phyloP scores from a whole-genome alignment of 2,797 vertebrate genomes.

The Craterocephalus amniculus region DNA sequence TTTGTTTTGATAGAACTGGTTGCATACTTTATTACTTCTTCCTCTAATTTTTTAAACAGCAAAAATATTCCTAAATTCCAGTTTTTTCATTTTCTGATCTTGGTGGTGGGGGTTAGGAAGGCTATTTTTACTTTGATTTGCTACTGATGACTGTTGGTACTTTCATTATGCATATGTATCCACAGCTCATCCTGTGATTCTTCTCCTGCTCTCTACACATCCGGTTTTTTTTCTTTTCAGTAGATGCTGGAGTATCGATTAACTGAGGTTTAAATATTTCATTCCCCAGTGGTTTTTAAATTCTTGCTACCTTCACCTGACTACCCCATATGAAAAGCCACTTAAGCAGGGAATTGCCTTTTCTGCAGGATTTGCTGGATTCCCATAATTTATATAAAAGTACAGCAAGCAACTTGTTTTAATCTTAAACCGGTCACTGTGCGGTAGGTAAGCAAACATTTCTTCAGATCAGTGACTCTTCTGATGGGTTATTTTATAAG shows the following conservation, averaged over 20 bases:
- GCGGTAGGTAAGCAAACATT: slow-evolving; percentile 8
- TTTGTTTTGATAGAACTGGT: slow-evolving; percentile 1
- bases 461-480: slow-evolving; percentile 4
- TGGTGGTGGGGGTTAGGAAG: slow-evolving; percentile 5
- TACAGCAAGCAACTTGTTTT: slow-evolving; percentile 13
- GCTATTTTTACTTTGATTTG: slow-evolving; percentile 25
- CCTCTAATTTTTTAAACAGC: slow-evolving; percentile 4
- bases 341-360: neutral
- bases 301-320: neutral
- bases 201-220: neutral
- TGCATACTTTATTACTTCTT: slow-evolving; percentile 1
- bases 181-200: neutral
- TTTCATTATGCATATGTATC: slow-evolving; percentile 29
- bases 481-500: slow-evolving; percentile 28
- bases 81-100: neutral
- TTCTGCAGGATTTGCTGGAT: neutral
- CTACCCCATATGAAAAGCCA: slow-evolving; percentile 3
- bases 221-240: neutral
- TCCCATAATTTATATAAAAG: neutral
- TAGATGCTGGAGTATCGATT: slow-evolving; percentile 12
- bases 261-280: neutral
- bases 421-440: slow-evolving; percentile 38
- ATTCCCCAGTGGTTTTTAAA: slow-evolving; percentile 18
- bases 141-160: slow-evolving; percentile 21
- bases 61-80: neutral